Evolutionary conservation across 2,113 vertebrate species (phyloP).

Genomic region (Eretmochelys imbricata): DNA sequence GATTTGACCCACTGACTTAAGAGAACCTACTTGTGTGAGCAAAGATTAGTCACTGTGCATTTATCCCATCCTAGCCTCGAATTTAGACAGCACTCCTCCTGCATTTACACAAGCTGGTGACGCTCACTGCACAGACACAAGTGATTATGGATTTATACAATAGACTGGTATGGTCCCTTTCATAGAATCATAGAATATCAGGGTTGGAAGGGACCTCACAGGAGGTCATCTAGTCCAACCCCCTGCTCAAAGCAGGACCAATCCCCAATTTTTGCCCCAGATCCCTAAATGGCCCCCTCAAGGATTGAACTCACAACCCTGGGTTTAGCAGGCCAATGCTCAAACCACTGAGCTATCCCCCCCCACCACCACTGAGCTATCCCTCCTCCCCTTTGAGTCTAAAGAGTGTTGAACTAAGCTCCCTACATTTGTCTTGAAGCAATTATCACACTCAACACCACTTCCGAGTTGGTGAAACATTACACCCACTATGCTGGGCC

Average conservation of each 20-base stretch:
- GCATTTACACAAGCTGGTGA: not conserved
- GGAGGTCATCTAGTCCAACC: too few relatives aligned
- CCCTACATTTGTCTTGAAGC: not conserved
- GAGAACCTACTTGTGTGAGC: not conserved
- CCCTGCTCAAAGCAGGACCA: too few relatives aligned
- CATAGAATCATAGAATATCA: too few relatives aligned
- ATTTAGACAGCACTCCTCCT: not conserved
- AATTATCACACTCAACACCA: accelerated
- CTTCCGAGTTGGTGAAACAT: not conserved
- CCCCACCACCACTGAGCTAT: too few relatives aligned
- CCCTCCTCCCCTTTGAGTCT: not conserved
- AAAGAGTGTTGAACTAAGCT: not conserved
- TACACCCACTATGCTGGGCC: not conserved
- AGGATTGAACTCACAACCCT: too few relatives aligned
- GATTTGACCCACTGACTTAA: not conserved
- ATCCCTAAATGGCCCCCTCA: too few relatives aligned
- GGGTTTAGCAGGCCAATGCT: too few relatives aligned
- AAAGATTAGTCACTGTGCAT: not conserved
- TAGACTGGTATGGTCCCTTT: not conserved
- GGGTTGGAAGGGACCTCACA: too few relatives aligned
- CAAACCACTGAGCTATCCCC: too few relatives aligned
- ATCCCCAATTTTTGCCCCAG: too few relatives aligned
- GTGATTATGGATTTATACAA: accelerated
- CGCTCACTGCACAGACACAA: not conserved
- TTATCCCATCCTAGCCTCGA: not conserved